Evolutionary conservation across 1,140 invertebrate species (phyloP), one percentile per base, ranked within the genome.

Genomic region (Venturia canescens): DNA sequence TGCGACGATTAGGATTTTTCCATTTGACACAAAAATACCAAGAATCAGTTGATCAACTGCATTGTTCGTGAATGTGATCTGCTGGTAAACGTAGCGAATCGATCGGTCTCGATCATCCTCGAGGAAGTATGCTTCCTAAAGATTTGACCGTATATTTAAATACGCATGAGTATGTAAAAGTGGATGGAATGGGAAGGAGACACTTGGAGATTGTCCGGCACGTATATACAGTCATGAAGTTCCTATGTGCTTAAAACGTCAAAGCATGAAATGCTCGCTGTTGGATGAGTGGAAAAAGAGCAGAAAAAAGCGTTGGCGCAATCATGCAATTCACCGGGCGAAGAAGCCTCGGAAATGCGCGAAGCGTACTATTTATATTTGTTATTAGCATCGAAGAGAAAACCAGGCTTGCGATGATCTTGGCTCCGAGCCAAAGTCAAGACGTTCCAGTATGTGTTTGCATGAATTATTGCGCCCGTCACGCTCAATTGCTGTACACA

Each of bases 41-140:
- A n/a, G n/a, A n/a, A n/a, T n/a, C n/a, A n/a, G n/a, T n/a, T n/a
- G n/a, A n/a, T n/a, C n/a, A n/a, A n/a, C n/a, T n/a, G n/a, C n/a
- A n/a, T n/a, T n/a, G n/a, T n/a, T n/a, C n/a, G n/a, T n/a, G n/a
- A n/a, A n/a, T n/a, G n/a, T n/a, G n/a, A n/a, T n/a, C n/a, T n/a
- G n/a, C n/a, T n/a, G n/a, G n/a, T n/a, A n/a, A n/a, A n/a, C n/a
- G n/a, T n/a, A n/a, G n/a, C n/a, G n/a, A 71, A 71, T 71, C 31
- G 38, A 71, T 44, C 31, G 81, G 80, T 84, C 82, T 71, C 76
- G 75, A 78, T 80, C 50, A 75, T 31, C 6, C 38, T 15, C 15
- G 16, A 75, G 83, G 69, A 84, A 76, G 60, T 66, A 83, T 83
- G 83, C 83, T 84, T 84, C 83, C 83, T 84, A 84, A 84, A 71